Conservation (phyloP, 2,113 vertebrate species). For the Stegastes partitus region DNA sequence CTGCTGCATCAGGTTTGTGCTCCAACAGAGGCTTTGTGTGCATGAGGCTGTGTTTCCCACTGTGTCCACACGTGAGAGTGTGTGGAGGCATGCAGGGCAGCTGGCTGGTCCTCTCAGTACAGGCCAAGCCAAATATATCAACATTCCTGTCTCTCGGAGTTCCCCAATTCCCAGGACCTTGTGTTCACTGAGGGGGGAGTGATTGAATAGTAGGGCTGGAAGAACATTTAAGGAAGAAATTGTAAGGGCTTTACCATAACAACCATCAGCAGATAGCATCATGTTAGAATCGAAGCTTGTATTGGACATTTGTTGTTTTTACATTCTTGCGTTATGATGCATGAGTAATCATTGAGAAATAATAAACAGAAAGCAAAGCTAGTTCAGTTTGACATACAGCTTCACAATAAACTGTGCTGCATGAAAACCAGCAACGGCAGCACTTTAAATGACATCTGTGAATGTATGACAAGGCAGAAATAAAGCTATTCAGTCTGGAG, state of each 20-base stretch:
- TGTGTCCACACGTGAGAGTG: constrained; percentile 55
- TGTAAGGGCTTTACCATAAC: constrained; percentile 19
- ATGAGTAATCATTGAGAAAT: neutral
- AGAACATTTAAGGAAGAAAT: constrained; percentile 19
- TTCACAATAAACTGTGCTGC: constrained; percentile 1
- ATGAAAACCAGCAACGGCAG: neutral
- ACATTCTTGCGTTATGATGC: neutral
- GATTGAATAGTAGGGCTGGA: constrained; percentile 24
- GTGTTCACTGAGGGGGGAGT: constrained; percentile 34
- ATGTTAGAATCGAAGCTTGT: neutral
- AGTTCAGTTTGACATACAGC: constrained; percentile 4
- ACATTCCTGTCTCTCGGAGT: constrained; percentile 72
- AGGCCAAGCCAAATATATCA: constrained; percentile 74
- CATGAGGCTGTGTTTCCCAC: constrained; percentile 9
- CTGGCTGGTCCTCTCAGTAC: constrained; percentile 48
- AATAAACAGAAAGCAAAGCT: neutral
- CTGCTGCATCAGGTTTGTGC: constrained; percentile 9
- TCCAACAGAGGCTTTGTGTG: constrained; percentile 3
- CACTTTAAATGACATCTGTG: neutral
- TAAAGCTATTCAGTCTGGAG: neutral
- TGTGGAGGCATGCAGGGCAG: constrained; percentile 50
- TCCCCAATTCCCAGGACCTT: constrained; percentile 80
- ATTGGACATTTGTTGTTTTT: neutral
- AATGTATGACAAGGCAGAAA: neutral
- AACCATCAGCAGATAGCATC: constrained; percentile 7